Evolutionary conservation across 37 sponge, comb jelly and placozoan genomes (phyloP).

Genomic region (Dysidea cf. avara): DNA sequence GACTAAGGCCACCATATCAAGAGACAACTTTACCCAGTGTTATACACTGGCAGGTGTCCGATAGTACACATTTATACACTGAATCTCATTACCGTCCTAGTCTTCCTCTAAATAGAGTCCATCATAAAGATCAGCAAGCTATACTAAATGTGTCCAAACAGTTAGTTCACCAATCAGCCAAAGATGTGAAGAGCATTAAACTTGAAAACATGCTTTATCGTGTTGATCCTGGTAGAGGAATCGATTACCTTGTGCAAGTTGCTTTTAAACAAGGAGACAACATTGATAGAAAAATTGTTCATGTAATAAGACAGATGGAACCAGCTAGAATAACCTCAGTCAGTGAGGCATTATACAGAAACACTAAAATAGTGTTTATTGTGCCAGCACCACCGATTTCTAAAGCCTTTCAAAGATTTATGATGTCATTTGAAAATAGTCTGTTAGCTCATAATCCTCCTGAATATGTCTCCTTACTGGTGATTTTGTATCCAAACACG

Average conservation of each 20-base stretch:
- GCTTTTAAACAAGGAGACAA: neutral
- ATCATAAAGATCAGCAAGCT: neutral
- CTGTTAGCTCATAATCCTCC: conserved; percentile 31
- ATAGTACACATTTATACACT: conserved; percentile 25
- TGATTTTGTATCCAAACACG: conserved; percentile 34
- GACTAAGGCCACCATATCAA: conserved; percentile 22
- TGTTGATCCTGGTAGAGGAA: conserved; percentile 44
- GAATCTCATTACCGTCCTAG: conserved; percentile 35
- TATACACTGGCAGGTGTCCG: conserved; percentile 27
- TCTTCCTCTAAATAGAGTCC: neutral
- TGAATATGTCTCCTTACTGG: conserved; percentile 36
- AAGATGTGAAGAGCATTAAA: neutral
- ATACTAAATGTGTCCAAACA: neutral
- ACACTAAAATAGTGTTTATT: conserved; percentile 49
- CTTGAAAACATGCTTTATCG: conserved; percentile 25
- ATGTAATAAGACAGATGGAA: conserved; percentile 21
- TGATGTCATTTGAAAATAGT: conserved; percentile 63
- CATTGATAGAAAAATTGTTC: neutral
- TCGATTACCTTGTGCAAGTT: conserved; percentile 34
- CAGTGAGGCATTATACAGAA: conserved; percentile 5
- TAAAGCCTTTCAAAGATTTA: conserved; percentile 48
- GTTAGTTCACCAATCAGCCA: neutral
- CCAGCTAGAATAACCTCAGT: conserved; percentile 26
- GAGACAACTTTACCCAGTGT: neutral
- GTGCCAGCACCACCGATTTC: conserved; percentile 39